Conservation (phyloP, 2,888 invertebrate species). For the Mesorhabditis belari region DNA sequence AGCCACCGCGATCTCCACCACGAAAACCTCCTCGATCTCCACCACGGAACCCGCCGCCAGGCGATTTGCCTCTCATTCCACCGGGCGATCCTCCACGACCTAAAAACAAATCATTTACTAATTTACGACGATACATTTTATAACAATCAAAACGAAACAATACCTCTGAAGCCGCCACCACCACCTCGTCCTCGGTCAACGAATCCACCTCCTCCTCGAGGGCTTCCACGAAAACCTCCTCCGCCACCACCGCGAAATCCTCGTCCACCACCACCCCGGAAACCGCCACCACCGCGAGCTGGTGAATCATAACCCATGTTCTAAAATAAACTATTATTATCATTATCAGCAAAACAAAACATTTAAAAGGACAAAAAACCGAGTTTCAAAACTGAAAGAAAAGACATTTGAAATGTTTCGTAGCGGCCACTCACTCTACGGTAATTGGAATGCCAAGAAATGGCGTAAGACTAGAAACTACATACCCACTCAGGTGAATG, state of each 20-base stretch:
- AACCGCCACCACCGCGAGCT: conserved; percentile 22
- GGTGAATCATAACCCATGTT: conserved; percentile 34
- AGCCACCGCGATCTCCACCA: neutral
- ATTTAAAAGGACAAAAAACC: neutral
- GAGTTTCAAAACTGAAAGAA: neutral
- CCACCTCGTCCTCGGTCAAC: conserved; percentile 3
- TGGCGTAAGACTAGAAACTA: no score
- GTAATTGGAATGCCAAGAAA: no score
- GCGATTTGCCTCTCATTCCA: conserved; percentile 1
- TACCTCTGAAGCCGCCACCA: conserved; percentile 18
- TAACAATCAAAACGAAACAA: no score
- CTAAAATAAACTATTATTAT: neutral
- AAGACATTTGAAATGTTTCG: no score
- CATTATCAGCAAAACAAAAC: neutral
- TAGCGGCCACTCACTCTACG: no score
- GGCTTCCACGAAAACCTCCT: conserved; percentile 8
- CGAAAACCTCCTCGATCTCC: conserved; percentile 14
- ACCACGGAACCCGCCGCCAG: neutral
- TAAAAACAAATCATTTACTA: neutral
- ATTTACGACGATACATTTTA: no score
- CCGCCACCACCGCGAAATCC: conserved; percentile 4
- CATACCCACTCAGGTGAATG: no score
- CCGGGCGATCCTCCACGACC: conserved; percentile 19
- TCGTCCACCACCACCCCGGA: conserved; percentile 4
- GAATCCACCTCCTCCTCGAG: conserved; percentile 4